Evolutionary conservation across 2,113 vertebrate genomes (phyloP), one percentile per base, ranked within the genome.

Genomic region (Cynopterus brachyotis): DNA sequence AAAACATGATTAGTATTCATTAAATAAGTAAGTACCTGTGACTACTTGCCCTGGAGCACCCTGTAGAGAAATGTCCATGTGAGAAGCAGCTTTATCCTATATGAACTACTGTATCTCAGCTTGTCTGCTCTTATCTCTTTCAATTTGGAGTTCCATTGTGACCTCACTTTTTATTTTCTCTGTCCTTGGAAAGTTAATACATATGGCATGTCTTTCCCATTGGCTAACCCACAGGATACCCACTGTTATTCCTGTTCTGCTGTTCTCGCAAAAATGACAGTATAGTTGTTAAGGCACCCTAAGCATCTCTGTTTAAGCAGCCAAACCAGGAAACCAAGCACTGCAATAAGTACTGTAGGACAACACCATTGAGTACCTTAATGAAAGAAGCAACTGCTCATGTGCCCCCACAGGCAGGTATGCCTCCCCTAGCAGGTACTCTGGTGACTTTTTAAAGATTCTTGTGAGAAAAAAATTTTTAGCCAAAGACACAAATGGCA

Each of bases 401-500:
- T 60, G 35, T 5, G 40, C 28, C 64, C 84, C 78, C 59, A 24
- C 50, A 59, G 42, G 64, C 16, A 40, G 24, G 37, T 5, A 11
- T 62, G 79, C 35, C 70, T 86, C 73, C 96, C 45, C 80, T 19
- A 69, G 45, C 30, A 42, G 57, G 60, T 30, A 13, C 24, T 47
- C 76, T 69, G 26, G 26, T 69, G 59, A 92, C 9, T 89, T 84
- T 95, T 59, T 69, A 75, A 60, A 94, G 53, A 62, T 42, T 94
- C 91, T 40, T 59, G 32, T 80, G 24, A 86, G 22, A n/a, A 37
- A 70, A 79, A 91, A 96, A 47, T 32, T 26, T 50, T 87, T 83
- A 84, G 64, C 35, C 62, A 80, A 83, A 94, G 78, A 94, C 55
- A 70, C 57, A 93, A 59, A 94, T 2, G 78, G 40, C 35, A 84